These are phyloP conservation scores for Tapera naevia DNA, from an alignment of 2,797 vertebrate genomes.

Conservation along the genomic window DNA sequence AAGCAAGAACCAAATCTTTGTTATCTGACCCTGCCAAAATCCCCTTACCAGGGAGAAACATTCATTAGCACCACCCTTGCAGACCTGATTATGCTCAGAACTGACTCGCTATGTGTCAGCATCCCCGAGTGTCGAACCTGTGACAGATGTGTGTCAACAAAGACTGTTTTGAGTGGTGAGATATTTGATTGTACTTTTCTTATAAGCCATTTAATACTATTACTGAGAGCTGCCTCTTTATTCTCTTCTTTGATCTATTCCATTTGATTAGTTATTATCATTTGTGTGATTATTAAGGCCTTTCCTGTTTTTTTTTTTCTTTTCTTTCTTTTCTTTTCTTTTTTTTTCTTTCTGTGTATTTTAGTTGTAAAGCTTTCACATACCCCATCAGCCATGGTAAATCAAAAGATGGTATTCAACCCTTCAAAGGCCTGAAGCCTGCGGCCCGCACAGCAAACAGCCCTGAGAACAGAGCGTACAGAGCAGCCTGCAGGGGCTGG, in stretches of 20 bases:
- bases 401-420: conserved; percentile 99
- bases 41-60: not conserved
- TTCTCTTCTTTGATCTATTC: conserved; percentile 40
- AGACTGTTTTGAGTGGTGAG: conserved; percentile 81
- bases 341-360: conserved; percentile 30
- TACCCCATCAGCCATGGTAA: conserved; percentile 85
- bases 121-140: not conserved
- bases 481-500: conserved; percentile 79
- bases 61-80: not conserved
- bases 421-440: conserved; percentile 99
- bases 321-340: not conserved
- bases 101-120: not conserved
- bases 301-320: conserved; percentile 17
- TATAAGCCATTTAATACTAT: conserved; percentile 22
- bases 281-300: conserved; percentile 60
- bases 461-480: conserved; percentile 90
- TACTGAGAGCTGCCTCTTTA: conserved; percentile 29
- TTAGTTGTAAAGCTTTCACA: conserved; percentile 70
- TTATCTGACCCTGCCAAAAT: not conserved
- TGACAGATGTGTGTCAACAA: not conserved
- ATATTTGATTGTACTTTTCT: conserved; percentile 49
- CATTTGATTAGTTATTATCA: conserved; percentile 51
- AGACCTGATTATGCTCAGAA: not conserved
- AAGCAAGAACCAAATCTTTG: not conserved
- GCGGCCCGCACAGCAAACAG: conserved; percentile 97